Evolutionary conservation across 2,888 invertebrate genomes (phyloP).

Genomic region (Tachina lurida): DNA sequence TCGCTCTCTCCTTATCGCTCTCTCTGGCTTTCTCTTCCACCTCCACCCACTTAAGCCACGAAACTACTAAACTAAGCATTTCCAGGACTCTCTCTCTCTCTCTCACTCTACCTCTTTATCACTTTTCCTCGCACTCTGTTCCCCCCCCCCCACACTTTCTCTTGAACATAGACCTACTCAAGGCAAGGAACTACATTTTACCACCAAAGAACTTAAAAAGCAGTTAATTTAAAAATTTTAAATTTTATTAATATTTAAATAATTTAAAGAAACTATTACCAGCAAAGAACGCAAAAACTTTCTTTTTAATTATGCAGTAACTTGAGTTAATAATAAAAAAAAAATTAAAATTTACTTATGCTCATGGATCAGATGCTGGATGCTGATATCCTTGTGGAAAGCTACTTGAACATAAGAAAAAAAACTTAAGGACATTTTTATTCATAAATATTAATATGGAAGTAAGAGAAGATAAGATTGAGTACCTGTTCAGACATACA

Average conservation of each 20-base stretch:
- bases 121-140: no score
- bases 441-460: slow-evolving; percentile 46
- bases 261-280: no score
- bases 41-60: no score
- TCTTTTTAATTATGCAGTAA: not conserved
- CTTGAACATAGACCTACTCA: no score
- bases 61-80: no score
- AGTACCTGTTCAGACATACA: slow-evolving; percentile 54
- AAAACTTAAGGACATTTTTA: slow-evolving; percentile 31
- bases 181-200: no score
- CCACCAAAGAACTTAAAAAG: not conserved
- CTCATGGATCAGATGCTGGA: slow-evolving; percentile 21
- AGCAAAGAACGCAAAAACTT: not conserved
- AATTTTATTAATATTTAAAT: not conserved
- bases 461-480: slow-evolving; percentile 21
- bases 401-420: slow-evolving; percentile 3
- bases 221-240: not conserved
- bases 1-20: no score
- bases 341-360: not conserved
- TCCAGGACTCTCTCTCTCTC: no score
- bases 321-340: not conserved
- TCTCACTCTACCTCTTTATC: no score
- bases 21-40: no score
- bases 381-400: slow-evolving; percentile 34
- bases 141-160: no score